phyloP scores from a whole-genome alignment of 2,797 vertebrate species.

The Prionace glauca region DNA sequence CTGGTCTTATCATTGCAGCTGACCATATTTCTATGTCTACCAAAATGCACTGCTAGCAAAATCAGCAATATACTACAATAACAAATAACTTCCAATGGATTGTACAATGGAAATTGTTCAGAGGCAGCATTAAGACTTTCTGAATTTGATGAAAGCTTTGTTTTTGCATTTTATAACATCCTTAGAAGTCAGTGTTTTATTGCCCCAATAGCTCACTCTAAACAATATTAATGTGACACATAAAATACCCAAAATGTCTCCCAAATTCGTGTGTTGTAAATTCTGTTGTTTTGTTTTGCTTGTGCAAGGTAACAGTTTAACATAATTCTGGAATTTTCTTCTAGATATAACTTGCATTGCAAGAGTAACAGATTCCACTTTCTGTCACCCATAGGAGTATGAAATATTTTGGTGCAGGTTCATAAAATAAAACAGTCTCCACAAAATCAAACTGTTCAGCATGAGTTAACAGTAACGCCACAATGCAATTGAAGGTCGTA shows the following conservation, averaged over 20 bases:
- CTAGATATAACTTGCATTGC: background rate
- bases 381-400: background rate
- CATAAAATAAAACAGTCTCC: background rate
- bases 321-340: background rate
- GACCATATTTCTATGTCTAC: background rate
- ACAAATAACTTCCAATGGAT: background rate
- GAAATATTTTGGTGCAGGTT: background rate
- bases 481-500: background rate
- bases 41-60: background rate
- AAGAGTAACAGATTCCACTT: background rate
- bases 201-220: background rate
- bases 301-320: background rate
- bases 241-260: background rate
- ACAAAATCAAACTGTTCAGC: background rate
- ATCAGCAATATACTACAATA: background rate
- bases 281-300: background rate
- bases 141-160: background rate
- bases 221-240: background rate
- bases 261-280: background rate
- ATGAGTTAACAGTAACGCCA: background rate
- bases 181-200: background rate
- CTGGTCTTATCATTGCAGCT: background rate
- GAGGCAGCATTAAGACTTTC: background rate
- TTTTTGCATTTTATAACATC: background rate
- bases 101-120: background rate